Evolutionary conservation across 2,113 vertebrate species (phyloP), one percentile per base, ranked within the genome.

Genomic region (Gulo gulo): DNA sequence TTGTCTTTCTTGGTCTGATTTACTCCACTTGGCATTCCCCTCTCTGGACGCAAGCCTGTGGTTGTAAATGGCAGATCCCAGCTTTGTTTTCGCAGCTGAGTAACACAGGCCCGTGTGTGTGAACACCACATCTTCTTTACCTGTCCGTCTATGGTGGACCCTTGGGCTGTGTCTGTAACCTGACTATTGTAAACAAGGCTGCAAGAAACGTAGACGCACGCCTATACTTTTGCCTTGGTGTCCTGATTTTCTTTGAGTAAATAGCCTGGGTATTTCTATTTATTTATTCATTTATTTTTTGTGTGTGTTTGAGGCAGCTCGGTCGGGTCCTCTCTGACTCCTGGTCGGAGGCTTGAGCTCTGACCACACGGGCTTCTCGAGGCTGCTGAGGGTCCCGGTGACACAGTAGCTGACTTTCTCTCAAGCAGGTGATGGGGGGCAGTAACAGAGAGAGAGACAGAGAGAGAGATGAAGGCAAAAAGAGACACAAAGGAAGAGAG

Each of bases 51-150:
- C 73, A 76, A 15, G 24, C 39, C 2, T 45, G 39, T 2, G 26
- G 73, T 15, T 7, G 39, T 39, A 15, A 15, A 16, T 15, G 39
- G 73, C 73, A 29, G 39, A 15, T 29, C 71, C 6, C 39, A 42
- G 8, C 39, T 42, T 26, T 15, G 36, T 42, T 3, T 7, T 15
- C 15, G 1, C 23, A 26, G 24, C 73, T 4, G 39, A 45, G 73
- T 74, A 26, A 45, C 1, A 2, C 7, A 14, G 6, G 24, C 13
- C 34, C 8, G 8, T 9, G 34, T 2, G 16, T 14, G 1, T 0
- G 42, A 1, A 4, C 12, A 1, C 13, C 13, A 0, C 39, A 29
- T 45, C 73, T 15, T 76, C 73, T 15, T 45, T 26, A 1, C 26
- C 73, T 8, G 13, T 29, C 45, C 24, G 4, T 29, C 39, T 26